phyloP scores from a whole-genome alignment of 2,113 vertebrate genomes.

The Scomber scombrus region DNA sequence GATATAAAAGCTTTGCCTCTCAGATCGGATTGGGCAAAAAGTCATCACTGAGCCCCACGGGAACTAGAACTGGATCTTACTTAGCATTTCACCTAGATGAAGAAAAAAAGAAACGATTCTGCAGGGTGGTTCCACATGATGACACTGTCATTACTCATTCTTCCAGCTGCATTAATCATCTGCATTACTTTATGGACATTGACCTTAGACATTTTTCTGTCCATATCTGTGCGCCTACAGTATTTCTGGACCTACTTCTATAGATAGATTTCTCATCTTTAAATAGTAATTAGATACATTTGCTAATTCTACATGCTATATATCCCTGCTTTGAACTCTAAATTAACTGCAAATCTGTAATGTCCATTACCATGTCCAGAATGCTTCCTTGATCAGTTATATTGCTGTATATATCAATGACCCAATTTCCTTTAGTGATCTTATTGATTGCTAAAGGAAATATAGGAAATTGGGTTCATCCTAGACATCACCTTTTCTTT shows the following conservation, averaged over 20 bases:
- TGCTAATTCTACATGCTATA: slow-evolving; percentile 1
- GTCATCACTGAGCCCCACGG: neutral
- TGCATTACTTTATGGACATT: slow-evolving; percentile 4
- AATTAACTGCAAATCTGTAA: slow-evolving; percentile 30
- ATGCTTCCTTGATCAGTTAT: slow-evolving; percentile 22
- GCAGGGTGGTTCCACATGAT: slow-evolving; percentile 17
- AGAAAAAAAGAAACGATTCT: slow-evolving; percentile 1
- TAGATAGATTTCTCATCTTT: slow-evolving; percentile 2
- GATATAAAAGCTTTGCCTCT: slow-evolving; percentile 18
- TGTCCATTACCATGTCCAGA: slow-evolving; percentile 29
- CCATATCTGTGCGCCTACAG: neutral
- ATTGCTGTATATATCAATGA: slow-evolving; percentile 48
- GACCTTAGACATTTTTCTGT: slow-evolving; percentile 2
- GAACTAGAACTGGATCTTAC: slow-evolving; percentile 11
- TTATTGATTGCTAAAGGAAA: slow-evolving; percentile 61
- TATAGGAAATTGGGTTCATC: slow-evolving; percentile 61
- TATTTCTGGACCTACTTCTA: neutral
- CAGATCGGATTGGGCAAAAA: slow-evolving; percentile 14
- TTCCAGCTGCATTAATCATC: slow-evolving; percentile 29
- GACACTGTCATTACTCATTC: slow-evolving; percentile 23
- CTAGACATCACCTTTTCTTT: slow-evolving; percentile 32
- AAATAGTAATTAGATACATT: neutral
- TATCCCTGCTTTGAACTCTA: slow-evolving; percentile 43
- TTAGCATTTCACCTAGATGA: slow-evolving; percentile 21
- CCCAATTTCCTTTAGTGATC: slow-evolving; percentile 58